Base-by-base conservation (phyloP, 2,888 invertebrate genomes). In the Lepetodrilus schrolli region DNA sequence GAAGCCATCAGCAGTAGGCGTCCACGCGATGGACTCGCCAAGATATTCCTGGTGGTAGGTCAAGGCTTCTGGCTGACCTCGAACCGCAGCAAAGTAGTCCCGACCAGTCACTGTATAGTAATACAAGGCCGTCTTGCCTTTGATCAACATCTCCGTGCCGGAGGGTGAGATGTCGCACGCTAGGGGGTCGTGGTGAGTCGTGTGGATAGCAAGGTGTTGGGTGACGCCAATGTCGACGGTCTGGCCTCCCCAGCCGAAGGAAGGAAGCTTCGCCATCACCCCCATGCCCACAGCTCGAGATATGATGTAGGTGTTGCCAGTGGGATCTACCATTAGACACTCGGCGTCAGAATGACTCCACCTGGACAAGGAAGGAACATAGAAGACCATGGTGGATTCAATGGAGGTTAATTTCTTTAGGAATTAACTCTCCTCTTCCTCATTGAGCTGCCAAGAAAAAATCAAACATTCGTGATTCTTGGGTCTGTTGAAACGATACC, bases 341-440 rank as follows among this genome's bases (percentile, higher is more conserved):
- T 82, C 82, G 23, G 74, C 70, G 37, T 82, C 79, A 0, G 50
- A n/a, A 68, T 80, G 72, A 36, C 51, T 47, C 82, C 81, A 82
- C 17, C 82, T 82, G 74, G 4, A 69, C 4, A 58, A 17, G 23
- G 10, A 70, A n/a, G n/a, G n/a, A n/a, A n/a, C n/a, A n/a, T n/a
- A n/a, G n/a, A n/a, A n/a, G n/a, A n/a, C n/a, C n/a, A n/a, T n/a
- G n/a, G n/a, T n/a, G n/a, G n/a, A n/a, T n/a, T n/a, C n/a, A n/a
- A n/a, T n/a, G n/a, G n/a, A n/a, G n/a, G n/a, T n/a, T n/a, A n/a
- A n/a, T n/a, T n/a, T n/a, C n/a, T n/a, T n/a, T n/a, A n/a, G n/a
- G n/a, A n/a, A n/a, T n/a, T n/a, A n/a, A n/a, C n/a, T n/a, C n/a
- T n/a, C n/a, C n/a, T n/a, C n/a, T n/a, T n/a, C n/a, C n/a, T n/a